phyloP scores from a whole-genome alignment of 2,113 vertebrate species.

The Pomatostomus ruficeps region DNA sequence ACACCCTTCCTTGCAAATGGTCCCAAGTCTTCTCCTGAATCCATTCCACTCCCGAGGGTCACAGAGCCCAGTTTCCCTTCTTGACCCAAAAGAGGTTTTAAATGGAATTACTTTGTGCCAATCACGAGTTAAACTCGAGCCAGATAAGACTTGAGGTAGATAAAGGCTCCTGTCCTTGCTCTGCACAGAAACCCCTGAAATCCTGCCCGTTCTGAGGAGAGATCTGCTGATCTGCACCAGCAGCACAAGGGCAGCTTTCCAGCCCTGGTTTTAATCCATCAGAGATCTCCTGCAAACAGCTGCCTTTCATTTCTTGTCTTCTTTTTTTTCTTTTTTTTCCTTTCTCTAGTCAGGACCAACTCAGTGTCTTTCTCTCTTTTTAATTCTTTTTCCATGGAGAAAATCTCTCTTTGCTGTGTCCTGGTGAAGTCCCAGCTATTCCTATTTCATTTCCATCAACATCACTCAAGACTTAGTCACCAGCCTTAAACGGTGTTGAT shows the following conservation, averaged over 20 bases:
- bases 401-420: background rate
- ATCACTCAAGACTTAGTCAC: background rate
- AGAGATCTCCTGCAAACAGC: slow-evolving; percentile 31
- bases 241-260: background rate
- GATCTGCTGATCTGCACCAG: background rate
- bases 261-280: background rate
- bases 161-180: background rate
- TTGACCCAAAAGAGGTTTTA: background rate
- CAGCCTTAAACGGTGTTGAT: background rate
- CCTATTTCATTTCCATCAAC: background rate
- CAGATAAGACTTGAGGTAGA: background rate
- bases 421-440: background rate
- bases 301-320: background rate
- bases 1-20: background rate
- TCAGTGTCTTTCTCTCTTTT: background rate
- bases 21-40: background rate
- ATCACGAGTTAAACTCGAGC: background rate
- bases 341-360: background rate
- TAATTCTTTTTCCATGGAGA: background rate
- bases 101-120: rapidly evolving
- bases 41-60: background rate
- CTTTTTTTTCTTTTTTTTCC: background rate
- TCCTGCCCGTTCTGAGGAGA: background rate
- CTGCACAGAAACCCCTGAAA: background rate
- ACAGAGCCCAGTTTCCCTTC: background rate